Conservation (phyloP, 2,113 vertebrate species). For the Siphamia tubifer region DNA sequence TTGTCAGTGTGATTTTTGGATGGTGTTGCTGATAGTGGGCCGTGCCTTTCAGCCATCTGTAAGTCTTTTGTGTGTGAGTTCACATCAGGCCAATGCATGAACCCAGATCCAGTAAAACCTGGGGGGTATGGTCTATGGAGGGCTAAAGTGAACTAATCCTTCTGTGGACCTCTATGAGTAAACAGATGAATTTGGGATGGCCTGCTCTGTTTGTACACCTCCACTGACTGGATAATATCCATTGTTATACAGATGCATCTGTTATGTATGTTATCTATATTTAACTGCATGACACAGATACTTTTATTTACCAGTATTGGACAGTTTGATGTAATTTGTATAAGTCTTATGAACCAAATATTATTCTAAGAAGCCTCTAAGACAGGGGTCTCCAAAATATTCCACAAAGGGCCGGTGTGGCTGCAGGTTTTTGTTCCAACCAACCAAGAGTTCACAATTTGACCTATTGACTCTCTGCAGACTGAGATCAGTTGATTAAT, state of each 20-base stretch:
- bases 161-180: conserved; percentile 36
- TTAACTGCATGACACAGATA: neutral
- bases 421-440: too few species aligned
- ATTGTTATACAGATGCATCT: neutral
- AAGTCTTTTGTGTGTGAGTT: conserved; percentile 28
- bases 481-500: too few species aligned
- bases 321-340: neutral
- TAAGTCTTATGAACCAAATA: too few species aligned
- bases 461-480: too few species aligned
- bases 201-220: conserved; percentile 28
- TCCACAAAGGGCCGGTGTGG: too few species aligned
- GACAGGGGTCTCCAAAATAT: too few species aligned
- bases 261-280: conserved; percentile 10
- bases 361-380: too few species aligned
- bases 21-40: conserved; percentile 38
- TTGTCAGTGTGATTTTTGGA: conserved; percentile 17
- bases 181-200: conserved; percentile 42
- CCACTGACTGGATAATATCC: conserved; percentile 10
- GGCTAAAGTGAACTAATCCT: conserved; percentile 21
- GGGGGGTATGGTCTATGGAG: conserved; percentile 41
- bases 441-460: too few species aligned
- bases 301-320: neutral
- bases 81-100: conserved; percentile 27
- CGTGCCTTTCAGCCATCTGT: conserved; percentile 45
- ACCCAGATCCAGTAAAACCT: conserved; percentile 2